These are phyloP conservation scores for Scaptomyza caliginosa DNA, from an alignment of 2,888 invertebrate species.

Conservation along the genomic window DNA sequence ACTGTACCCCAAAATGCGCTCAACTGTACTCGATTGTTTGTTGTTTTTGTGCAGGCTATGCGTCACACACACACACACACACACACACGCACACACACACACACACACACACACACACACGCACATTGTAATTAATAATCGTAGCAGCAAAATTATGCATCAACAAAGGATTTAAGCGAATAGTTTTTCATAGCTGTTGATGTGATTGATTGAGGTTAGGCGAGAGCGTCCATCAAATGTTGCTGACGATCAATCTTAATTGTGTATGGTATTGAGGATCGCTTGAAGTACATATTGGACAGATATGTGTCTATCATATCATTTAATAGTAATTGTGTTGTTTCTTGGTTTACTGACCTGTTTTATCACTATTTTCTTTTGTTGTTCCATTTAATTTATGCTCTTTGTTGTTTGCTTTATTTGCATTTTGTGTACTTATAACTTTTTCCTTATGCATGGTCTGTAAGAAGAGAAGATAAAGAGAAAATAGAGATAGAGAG, in stretches of 20 bases:
- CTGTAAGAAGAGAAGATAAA: constrained; percentile 56
- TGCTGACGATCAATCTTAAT: constrained; percentile 41
- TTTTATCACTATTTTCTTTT: constrained; percentile 79
- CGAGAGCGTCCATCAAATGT: constrained; percentile 10
- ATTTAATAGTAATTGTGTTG: constrained; percentile 9
- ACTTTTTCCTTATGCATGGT: constrained; percentile 75
- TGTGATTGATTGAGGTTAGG: constrained; percentile 53
- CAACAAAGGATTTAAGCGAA: constrained; percentile 6
- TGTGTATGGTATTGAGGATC: constrained; percentile 8
- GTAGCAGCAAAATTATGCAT: constrained; percentile 1
- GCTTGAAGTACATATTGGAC: background rate
- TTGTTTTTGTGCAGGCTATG: too few species aligned
- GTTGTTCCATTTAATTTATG: constrained; percentile 77
- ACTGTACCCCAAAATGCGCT: constrained; percentile 30
- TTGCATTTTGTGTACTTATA: constrained; percentile 64
- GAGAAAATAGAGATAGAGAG: constrained; percentile 26
- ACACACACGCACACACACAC: too few species aligned
- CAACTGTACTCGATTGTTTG: background rate
- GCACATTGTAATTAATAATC: background rate
- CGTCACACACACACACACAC: too few species aligned
- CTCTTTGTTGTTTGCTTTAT: constrained; percentile 68
- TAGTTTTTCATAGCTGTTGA: constrained; percentile 14
- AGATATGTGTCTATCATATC: constrained; percentile 10
- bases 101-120: too few species aligned
- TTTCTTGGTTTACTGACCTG: constrained; percentile 67